Base-by-base conservation (phyloP, 2,113 vertebrate species). In the Ophiodon elongatus region DNA sequence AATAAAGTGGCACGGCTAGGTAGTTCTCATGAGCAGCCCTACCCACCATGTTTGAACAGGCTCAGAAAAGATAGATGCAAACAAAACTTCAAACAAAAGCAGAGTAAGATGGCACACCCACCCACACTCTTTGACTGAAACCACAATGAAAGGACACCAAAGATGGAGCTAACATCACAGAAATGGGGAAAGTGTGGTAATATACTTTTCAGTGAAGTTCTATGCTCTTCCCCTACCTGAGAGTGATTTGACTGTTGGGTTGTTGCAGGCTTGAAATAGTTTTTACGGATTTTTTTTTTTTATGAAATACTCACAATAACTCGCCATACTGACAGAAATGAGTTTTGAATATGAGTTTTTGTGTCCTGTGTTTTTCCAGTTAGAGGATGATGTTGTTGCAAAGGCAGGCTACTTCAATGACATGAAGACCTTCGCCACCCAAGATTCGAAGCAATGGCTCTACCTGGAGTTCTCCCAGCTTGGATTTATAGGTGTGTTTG, bases 401-500 rank as follows among this genome's bases (percentile, higher is more conserved):
- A 98, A 96, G 89, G 92, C 94, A 67, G 96, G 96, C 92, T 99
- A 98, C 92, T 96, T 96, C 83, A 94, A 94, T 56, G 94, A 94
- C 78, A 98, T 99, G 94, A 98, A 97, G 92, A 95, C 93, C 54
- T 97, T 96, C 88, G 92, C 95, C 14, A 94, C 90, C 77, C 94
- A 96, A 76, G 93, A 94, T 54, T 96, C 95, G 27, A 94, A 97
- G 66, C 94, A 95, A 35, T 99, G 98, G 98, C 96, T 99, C 92
- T 97, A 96, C 93, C 94, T 99, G 75, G 98, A 99, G 90, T 99
- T 99, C 93, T 99, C 97, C 82, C 96, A 97, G 82, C 96, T 99
- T 74, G 97, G 98, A 79, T 99, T 98, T 85, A 99, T 99, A 91
- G 97, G 98, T 98, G 94, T 95, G 86, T 64, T 10, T 73, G 3